Evolutionary conservation across 2,113 vertebrate species (phyloP).

Genomic region (Sclerurus mexicanus): DNA sequence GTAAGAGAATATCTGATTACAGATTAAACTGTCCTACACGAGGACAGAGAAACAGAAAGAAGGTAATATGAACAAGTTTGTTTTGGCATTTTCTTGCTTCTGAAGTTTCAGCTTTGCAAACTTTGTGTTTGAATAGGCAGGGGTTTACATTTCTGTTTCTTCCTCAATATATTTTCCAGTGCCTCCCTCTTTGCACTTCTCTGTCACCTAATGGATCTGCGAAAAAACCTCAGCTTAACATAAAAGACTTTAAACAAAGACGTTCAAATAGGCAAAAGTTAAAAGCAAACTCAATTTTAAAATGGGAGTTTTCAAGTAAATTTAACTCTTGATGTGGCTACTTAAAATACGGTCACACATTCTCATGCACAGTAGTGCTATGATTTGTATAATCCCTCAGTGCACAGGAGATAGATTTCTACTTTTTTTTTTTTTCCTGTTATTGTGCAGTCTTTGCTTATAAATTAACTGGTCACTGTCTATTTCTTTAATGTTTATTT

Average conservation of each 20-base stretch:
- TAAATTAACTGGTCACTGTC: background rate
- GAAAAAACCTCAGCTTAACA: background rate
- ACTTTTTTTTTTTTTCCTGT: background rate
- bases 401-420: background rate
- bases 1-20: background rate
- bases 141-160: background rate
- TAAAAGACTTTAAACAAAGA: background rate
- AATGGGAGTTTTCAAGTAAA: background rate
- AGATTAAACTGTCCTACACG: background rate
- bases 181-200: background rate
- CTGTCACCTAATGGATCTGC: background rate
- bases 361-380: background rate
- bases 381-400: background rate
- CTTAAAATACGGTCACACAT: background rate
- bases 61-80: background rate
- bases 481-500: background rate
- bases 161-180: background rate
- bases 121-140: background rate
- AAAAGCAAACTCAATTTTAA: background rate
- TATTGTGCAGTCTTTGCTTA: background rate
- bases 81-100: background rate
- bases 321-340: background rate
- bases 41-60: background rate
- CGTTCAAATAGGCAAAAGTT: background rate
- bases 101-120: background rate